phyloP scores from a whole-genome alignment of 2,888 invertebrate species.

The Morinoia aosen region DNA sequence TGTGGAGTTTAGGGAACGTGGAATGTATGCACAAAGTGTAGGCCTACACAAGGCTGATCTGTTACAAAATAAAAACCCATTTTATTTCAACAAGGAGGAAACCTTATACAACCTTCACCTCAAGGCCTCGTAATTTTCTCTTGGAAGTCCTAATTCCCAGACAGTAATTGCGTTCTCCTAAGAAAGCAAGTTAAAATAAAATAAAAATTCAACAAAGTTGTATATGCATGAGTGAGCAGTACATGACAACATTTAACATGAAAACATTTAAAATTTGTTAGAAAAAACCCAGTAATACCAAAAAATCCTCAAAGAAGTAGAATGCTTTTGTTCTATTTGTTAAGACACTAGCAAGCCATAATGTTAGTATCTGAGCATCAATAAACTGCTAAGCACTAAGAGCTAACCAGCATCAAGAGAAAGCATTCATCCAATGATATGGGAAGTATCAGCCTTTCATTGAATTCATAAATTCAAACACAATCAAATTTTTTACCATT shows the following conservation, averaged over 20 bases:
- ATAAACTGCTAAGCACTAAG: not conserved
- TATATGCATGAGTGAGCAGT: not conserved
- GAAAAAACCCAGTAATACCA: not conserved
- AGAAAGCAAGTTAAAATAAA: no score
- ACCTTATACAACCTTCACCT: no score
- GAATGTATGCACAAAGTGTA: no score
- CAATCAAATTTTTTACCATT: not conserved
- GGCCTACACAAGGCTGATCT: no score
- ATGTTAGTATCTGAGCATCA: not conserved
- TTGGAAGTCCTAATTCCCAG: no score
- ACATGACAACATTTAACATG: not conserved
- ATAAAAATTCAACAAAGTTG: no score
- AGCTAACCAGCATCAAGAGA: not conserved
- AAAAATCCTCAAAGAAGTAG: not conserved
- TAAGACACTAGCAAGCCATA: not conserved
- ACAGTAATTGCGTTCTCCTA: no score
- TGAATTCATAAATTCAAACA: not conserved
- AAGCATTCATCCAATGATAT: not conserved
- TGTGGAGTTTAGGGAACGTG: no score
- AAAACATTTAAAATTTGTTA: not conserved
- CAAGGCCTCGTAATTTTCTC: no score
- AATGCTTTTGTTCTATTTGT: not conserved
- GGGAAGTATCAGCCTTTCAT: not conserved
- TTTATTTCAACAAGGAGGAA: no score
- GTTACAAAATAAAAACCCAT: no score